Base-by-base conservation (phyloP, 1,140 invertebrate species). In the Dreissena rostriformis region DNA sequence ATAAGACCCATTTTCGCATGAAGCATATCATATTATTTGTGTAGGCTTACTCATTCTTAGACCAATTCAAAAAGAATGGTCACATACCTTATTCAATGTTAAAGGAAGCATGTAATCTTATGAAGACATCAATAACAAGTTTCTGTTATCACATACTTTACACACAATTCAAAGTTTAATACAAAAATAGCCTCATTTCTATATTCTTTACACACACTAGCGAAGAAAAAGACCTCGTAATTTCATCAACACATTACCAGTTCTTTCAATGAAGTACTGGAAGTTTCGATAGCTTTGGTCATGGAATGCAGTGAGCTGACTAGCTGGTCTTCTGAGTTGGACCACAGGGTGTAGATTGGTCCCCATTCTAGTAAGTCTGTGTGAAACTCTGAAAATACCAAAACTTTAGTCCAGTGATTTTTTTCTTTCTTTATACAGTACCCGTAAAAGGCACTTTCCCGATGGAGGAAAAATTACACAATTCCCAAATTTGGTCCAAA, bases 331-430 rank as follows among this genome's bases (percentile, higher is more conserved):
- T 93, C 93, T 26, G 91, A 92, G 75, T 93, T 93, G 7, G 91
- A 90, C 93, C 93, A 93, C 51, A 93, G 76, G 19, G 92, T 93
- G 74, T 92, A 93, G 29, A 92, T 88, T n/a, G 93, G 92, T 12
- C 91, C 92, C 90, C 90, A 92, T 76, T 93, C 92, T 82, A 88
- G 87, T 73, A 93, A 74, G 55, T 92, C 91, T 53, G 81, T 55
- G 52, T 92, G 86, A 76, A 91, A 91, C 51, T 92, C 92, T 93
- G 85, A n/a, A 39, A 39, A 39, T 8, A 39, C 39, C 39, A 39
- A 39, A 39, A 39, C 4, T 8, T 39, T 39, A 39, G 39, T 39
- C 39, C 8, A 39, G 39, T 39, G 39, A n/a, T n/a, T n/a, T n/a
- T n/a, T n/a, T n/a, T n/a, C n/a, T n/a, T n/a, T n/a, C n/a, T n/a